Conservation (phyloP, 2,888 invertebrate genomes). For the Autographa gamma region DNA sequence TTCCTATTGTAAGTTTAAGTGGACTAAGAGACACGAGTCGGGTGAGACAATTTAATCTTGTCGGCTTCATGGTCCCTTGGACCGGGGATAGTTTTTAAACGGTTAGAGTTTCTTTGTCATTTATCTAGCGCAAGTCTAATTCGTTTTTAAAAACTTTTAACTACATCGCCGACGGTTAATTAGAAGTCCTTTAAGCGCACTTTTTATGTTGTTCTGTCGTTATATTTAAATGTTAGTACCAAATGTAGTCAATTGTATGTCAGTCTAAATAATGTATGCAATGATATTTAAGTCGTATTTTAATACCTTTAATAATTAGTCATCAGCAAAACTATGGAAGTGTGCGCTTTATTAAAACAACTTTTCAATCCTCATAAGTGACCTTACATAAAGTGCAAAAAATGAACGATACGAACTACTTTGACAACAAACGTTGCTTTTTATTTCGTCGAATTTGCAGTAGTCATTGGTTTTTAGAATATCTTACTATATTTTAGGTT, state of each 20-base stretch:
- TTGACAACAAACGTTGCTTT: no score
- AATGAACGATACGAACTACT: no score
- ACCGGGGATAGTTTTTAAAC: constrained; percentile 77
- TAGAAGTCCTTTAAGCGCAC: constrained; percentile 57
- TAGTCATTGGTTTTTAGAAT: no score
- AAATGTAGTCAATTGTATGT: background rate
- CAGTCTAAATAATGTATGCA: background rate
- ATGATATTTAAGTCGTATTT: no score
- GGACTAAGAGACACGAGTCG: constrained; percentile 72
- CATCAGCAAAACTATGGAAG: no score
- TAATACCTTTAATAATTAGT: no score
- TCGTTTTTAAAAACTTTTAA: constrained; percentile 72
- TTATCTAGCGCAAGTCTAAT: constrained; percentile 70
- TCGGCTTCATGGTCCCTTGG: constrained; percentile 73
- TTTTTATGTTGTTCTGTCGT: constrained; percentile 19
- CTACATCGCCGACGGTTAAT: constrained; percentile 66
- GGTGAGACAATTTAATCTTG: constrained; percentile 84
- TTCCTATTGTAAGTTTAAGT: constrained; percentile 78
- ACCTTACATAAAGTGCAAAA: no score
- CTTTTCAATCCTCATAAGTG: no score
- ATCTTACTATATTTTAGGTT: no score
- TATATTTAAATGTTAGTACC: background rate
- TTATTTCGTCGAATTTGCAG: no score
- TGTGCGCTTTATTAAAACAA: no score
- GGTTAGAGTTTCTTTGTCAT: constrained; percentile 78